phyloP scores from a whole-genome alignment of 1,140 invertebrate genomes.

The Lordiphosa stackelbergi region DNA sequence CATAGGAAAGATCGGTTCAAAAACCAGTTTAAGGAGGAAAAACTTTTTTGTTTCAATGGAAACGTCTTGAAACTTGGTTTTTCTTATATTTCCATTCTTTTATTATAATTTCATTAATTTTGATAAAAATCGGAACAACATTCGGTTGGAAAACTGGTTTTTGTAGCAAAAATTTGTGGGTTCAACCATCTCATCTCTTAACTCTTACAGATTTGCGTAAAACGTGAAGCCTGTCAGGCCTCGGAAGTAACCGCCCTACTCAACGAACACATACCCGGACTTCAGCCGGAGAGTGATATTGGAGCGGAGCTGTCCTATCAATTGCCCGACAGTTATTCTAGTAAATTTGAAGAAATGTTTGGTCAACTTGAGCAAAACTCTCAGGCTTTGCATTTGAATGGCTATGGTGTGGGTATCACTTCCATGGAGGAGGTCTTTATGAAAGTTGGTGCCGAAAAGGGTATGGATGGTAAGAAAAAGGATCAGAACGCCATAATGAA shows the following conservation, averaged over 20 bases:
- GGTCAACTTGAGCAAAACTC: constrained; percentile 51
- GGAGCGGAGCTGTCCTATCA: constrained; percentile 67
- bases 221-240: constrained; percentile 53
- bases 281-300: constrained; percentile 63
- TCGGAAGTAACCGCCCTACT: constrained; percentile 56
- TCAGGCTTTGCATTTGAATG: constrained; percentile 79
- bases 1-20: too few relatives aligned
- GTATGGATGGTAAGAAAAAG: constrained; percentile 26
- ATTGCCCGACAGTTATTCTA: constrained; percentile 51
- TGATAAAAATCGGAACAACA: too few relatives aligned
- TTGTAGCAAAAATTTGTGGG: too few relatives aligned
- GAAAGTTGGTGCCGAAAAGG: constrained; percentile 77
- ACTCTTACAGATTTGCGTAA: constrained; percentile 60
- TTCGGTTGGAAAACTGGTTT: too few relatives aligned
- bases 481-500: constrained; percentile 36
- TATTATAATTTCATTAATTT: too few relatives aligned
- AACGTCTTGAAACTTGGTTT: too few relatives aligned
- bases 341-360: constrained; percentile 64
- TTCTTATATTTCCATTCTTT: too few relatives aligned
- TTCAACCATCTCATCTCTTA: too few relatives aligned
- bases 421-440: constrained; percentile 93
- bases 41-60: too few relatives aligned
- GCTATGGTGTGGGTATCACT: constrained; percentile 95
- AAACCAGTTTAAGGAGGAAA: too few relatives aligned
- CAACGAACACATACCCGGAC: constrained; percentile 55